Conservation (phyloP, 2,888 invertebrate genomes). For the Lepidochrysops patricia region DNA sequence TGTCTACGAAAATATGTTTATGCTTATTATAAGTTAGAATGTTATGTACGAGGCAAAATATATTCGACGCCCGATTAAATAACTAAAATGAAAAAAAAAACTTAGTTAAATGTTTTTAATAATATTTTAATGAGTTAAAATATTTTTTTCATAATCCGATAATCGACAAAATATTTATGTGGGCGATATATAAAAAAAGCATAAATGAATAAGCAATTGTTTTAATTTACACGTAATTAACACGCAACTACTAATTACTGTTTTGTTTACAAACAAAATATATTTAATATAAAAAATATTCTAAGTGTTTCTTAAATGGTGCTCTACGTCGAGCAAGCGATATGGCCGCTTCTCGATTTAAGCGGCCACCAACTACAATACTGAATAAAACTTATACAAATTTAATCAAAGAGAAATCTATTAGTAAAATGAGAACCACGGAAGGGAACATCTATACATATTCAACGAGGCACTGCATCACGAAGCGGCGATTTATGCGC, state of each 20-base stretch:
- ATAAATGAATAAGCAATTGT: neutral
- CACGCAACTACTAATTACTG: neutral
- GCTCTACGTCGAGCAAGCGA: slow-evolving; percentile 26
- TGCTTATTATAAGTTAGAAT: neutral
- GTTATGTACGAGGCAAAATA: neutral
- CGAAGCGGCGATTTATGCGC: slow-evolving; percentile 71
- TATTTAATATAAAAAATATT: too few relatives aligned
- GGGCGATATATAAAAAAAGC: neutral
- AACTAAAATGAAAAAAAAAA: neutral
- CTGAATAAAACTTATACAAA: slow-evolving; percentile 73
- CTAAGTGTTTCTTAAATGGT: slow-evolving; percentile 12
- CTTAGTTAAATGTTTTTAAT: too few relatives aligned
- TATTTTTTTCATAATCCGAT: too few relatives aligned
- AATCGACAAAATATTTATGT: too few relatives aligned
- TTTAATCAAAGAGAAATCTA: slow-evolving; percentile 75
- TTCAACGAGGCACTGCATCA: slow-evolving; percentile 74
- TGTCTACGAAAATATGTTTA: neutral
- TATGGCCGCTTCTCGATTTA: slow-evolving; percentile 55
- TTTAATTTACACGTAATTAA: neutral
- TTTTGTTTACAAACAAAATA: neutral
- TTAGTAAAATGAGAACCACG: slow-evolving; percentile 75
- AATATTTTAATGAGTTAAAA: too few relatives aligned
- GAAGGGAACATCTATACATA: slow-evolving; percentile 74
- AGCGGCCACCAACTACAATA: slow-evolving; percentile 57
- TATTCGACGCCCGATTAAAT: neutral